Percentiles rank a stretch among this genome's conserved stretches.
Conservation (phyloP, 2,113 vertebrate genomes). For the Cathartes aura region DNA sequence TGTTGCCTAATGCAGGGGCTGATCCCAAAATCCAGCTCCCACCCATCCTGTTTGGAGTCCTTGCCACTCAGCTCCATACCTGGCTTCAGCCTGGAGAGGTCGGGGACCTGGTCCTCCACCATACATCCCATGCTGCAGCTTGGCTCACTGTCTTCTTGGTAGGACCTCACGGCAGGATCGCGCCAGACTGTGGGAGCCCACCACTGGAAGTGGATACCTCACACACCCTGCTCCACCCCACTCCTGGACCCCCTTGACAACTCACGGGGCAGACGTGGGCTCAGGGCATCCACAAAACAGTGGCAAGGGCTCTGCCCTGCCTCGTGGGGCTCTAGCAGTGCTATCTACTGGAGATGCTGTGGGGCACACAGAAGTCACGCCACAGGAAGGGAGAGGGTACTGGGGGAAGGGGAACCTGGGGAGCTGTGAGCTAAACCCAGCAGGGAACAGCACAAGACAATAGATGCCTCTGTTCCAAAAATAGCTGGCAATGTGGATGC, state of each 20-base stretch:
- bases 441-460: background rate
- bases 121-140: background rate
- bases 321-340: background rate
- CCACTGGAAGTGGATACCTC: background rate
- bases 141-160: background rate
- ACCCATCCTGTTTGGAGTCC: background rate
- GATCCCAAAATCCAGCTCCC: background rate
- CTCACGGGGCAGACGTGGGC: background rate
- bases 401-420: background rate
- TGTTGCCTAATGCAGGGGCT: background rate
- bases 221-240: rapidly evolving
- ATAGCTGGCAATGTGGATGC: background rate
- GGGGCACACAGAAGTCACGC: background rate
- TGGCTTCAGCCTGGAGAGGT: background rate
- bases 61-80: background rate
- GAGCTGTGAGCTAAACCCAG: background rate
- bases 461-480: constrained; percentile 26
- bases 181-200: rapidly evolving
- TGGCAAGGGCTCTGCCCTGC: background rate
- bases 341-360: background rate
- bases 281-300: background rate
- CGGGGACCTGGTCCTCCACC: background rate
- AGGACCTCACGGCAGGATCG: background rate
- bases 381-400: background rate
- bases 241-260: background rate